Percentiles rank a stretch among this genome's conserved stretches.
Conservation (phyloP, 2,888 invertebrate genomes). For the Sipunculus nudus region DNA sequence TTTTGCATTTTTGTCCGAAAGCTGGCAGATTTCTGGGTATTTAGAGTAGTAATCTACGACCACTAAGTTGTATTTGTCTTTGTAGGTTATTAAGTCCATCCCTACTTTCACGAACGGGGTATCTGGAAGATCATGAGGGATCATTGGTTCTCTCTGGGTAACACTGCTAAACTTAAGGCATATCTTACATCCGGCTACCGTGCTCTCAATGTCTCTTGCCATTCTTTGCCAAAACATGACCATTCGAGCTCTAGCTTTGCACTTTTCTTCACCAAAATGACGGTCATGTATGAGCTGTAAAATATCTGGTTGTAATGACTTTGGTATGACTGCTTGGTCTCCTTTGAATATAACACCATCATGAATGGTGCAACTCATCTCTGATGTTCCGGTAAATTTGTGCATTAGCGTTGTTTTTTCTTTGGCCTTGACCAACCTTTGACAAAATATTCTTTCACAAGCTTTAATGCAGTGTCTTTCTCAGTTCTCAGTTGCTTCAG, state of each 20-base stretch:
- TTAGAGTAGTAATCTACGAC: slow-evolving; percentile 41
- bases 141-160: slow-evolving; percentile 23
- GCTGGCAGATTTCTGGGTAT: slow-evolving; percentile 33
- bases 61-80: slow-evolving; percentile 26
- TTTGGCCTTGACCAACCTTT: background rate
- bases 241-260: slow-evolving; percentile 15
- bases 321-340: slow-evolving; percentile 9
- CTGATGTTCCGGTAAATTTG: no score
- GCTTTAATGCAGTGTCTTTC: slow-evolving; percentile 5
- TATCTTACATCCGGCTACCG: slow-evolving; percentile 5
- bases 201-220: slow-evolving; percentile 12
- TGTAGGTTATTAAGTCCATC: slow-evolving; percentile 24
- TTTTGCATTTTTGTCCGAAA: slow-evolving; percentile 30
- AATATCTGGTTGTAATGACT: background rate
- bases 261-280: slow-evolving; percentile 23
- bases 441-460: background rate
- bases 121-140: slow-evolving; percentile 19
- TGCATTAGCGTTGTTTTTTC: background rate
- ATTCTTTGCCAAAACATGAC: slow-evolving; percentile 26
- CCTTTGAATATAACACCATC: slow-evolving; percentile 6
- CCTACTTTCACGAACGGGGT: slow-evolving; percentile 35
- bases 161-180: slow-evolving; percentile 4
- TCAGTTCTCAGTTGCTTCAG: slow-evolving; percentile 7
- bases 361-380: slow-evolving; percentile 6
- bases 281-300: slow-evolving; percentile 12